Evolutionary conservation across 1,140 invertebrate genomes (phyloP), one percentile per base, ranked within the genome.

Genomic region (Formica selysi): DNA sequence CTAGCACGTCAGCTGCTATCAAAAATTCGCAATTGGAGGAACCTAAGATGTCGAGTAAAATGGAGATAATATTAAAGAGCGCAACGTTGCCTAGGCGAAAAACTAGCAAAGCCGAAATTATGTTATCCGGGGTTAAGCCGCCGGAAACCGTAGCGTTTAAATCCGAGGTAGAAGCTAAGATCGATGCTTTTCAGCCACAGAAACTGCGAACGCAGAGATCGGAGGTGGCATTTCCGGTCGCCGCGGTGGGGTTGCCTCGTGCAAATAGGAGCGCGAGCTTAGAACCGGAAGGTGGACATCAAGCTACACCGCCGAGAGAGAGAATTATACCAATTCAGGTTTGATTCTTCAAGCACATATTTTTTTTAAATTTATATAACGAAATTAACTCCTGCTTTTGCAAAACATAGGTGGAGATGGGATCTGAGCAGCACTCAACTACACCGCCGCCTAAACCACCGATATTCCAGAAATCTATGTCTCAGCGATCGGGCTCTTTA

Each of bases 21-120:
- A 54, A 87, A 71, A 86, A 85, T 13, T 62, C 51, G 7, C 74
- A 80, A n/a, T 57, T 91, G 54, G 92, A 93, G 0, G 93, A 95
- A 54, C 91, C 93, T 86, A 94, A 93, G 19, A 92, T 96, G 62
- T 95, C 95, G 10, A 95, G 95, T 29, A 96, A 97, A 92, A 96
- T 96, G 80, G 96, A 97, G 81, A 97, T 97, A 57, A 96, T 96
- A 2, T 90, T 97, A 11, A 97, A 97, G 89, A 97, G 96, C 71
- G 96, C 96, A 3, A 97, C 97, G 0, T 93, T 97, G 76, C 96
- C 96, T 4, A 95, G 97, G 84, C 96, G 96, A 80, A 95, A 96
- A 86, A 96, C 96, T 16, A 96, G 96, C 44, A 97, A 97, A 92
- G 96, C 96, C 2, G 96, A 97, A 92, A 96, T 97, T 41, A 96